A percentile compares a stretch with the other conserved stretches of the same genome.
phyloP scores from a whole-genome alignment of 2,888 invertebrate species.

The Keiferia lycopersicella region DNA sequence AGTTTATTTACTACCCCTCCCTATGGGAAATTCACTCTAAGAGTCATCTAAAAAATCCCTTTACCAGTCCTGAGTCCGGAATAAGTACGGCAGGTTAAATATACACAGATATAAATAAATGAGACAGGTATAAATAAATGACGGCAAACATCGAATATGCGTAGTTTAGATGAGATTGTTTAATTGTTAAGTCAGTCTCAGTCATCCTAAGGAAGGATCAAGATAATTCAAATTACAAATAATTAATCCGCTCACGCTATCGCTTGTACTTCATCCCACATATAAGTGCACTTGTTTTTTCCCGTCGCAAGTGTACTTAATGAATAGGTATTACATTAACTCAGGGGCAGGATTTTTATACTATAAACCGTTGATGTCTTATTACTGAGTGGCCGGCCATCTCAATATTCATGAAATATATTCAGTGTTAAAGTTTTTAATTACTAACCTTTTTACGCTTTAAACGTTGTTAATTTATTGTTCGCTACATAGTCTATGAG shows the following conservation, averaged over 20 bases:
- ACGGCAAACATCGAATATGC: conserved; percentile 11
- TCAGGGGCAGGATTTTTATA: conserved; percentile 63
- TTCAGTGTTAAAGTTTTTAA: conserved; percentile 68
- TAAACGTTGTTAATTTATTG: conserved; percentile 31
- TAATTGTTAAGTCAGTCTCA: too few species aligned
- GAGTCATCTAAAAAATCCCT: too few species aligned
- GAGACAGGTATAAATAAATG: too few species aligned
- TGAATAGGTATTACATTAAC: conserved; percentile 72
- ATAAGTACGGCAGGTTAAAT: too few species aligned
- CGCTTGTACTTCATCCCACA: conserved; percentile 42
- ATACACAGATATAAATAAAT: too few species aligned
- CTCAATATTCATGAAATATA: conserved; percentile 63
- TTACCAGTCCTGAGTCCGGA: too few species aligned
- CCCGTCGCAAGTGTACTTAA: conserved; percentile 72
- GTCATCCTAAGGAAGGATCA: too few species aligned
- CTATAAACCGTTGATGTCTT: conserved; percentile 74
- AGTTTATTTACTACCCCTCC: too few species aligned
- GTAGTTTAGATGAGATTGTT: too few species aligned
- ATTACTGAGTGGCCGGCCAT: conserved; percentile 59
- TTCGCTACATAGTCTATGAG: conserved; percentile 18
- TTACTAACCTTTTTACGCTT: conserved; percentile 45
- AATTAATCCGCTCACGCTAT: conserved; percentile 16
- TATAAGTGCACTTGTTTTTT: conserved; percentile 56
- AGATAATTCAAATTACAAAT: neutral
- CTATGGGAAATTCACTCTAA: too few species aligned